Conservation (phyloP, 2,797 vertebrate genomes). For the Melanotaenia boesemani region DNA sequence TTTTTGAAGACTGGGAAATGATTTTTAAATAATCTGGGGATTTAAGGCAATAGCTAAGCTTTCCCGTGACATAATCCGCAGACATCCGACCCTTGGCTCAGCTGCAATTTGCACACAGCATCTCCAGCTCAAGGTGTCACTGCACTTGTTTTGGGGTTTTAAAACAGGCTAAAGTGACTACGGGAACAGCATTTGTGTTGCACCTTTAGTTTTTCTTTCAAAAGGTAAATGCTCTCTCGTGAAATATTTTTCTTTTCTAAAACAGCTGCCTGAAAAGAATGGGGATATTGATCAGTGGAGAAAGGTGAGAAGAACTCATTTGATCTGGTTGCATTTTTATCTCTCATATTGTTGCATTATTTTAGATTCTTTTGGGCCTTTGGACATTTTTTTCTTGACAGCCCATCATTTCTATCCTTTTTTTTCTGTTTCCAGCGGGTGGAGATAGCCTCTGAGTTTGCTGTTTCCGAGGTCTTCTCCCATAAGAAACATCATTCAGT, state of each 20-base stretch:
- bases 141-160: conserved; percentile 36
- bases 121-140: conserved; percentile 42
- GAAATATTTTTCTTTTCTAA: conserved; percentile 39
- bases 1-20: conserved; percentile 40
- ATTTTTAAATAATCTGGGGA: conserved; percentile 62
- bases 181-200: conserved; percentile 18
- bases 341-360: neutral
- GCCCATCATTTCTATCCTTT: neutral
- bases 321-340: neutral
- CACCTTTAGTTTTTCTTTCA: conserved; percentile 1
- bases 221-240: conserved; percentile 15
- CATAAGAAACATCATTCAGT: conserved; percentile 57
- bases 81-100: conserved; percentile 33
- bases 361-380: neutral
- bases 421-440: conserved; percentile 76
- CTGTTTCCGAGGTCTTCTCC: conserved; percentile 84
- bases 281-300: conserved; percentile 81
- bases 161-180: conserved; percentile 28
- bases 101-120: conserved; percentile 37
- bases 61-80: conserved; percentile 60
- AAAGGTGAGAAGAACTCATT: conserved; percentile 74
- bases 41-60: conserved; percentile 50
- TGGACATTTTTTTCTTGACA: neutral
- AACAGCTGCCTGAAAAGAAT: conserved; percentile 73
- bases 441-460: conserved; percentile 85